Percentiles rank a stretch among this genome's conserved stretches.
phyloP scores from a whole-genome alignment of 2,888 invertebrate species.

The Scaptomyza caliginosa region DNA sequence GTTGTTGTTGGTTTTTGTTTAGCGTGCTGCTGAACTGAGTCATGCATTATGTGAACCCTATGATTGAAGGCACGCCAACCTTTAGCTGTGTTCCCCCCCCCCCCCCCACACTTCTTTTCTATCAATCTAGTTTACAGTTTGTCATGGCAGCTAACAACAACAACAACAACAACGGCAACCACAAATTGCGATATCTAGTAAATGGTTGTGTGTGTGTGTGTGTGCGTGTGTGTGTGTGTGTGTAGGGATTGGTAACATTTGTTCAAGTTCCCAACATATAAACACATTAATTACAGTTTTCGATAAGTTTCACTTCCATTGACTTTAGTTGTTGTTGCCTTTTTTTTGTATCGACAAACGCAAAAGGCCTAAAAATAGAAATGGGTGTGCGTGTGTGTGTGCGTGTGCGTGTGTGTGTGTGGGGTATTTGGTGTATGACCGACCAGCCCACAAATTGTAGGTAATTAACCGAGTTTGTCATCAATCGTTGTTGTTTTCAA shows the following conservation, averaged over 20 bases:
- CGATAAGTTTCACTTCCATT: conserved; percentile 45
- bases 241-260: conserved; percentile 29
- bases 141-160: conserved; percentile 13
- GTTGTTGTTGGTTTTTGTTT: too few species aligned
- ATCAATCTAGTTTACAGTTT: conserved; percentile 27
- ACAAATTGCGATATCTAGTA: conserved; percentile 37
- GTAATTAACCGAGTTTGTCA: conserved; percentile 49
- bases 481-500: conserved; percentile 21
- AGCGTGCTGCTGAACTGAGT: too few species aligned
- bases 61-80: not conserved
- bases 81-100: not conserved
- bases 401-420: not conserved
- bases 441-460: conserved; percentile 51
- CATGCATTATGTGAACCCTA: conserved; percentile 12
- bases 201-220: not conserved
- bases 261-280: conserved; percentile 47
- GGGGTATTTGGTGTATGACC: conserved; percentile 26
- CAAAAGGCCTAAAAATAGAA: conserved; percentile 38
- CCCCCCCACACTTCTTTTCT: not conserved
- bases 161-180: not conserved
- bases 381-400: not conserved
- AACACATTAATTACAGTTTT: conserved; percentile 47
- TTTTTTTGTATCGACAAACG: conserved; percentile 33
- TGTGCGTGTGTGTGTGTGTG: too few species aligned
- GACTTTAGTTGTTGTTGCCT: conserved; percentile 19